These are phyloP conservation scores for Triplophysa siluroides DNA, from an alignment of 2,113 vertebrate genomes.

Conservation along the genomic window DNA sequence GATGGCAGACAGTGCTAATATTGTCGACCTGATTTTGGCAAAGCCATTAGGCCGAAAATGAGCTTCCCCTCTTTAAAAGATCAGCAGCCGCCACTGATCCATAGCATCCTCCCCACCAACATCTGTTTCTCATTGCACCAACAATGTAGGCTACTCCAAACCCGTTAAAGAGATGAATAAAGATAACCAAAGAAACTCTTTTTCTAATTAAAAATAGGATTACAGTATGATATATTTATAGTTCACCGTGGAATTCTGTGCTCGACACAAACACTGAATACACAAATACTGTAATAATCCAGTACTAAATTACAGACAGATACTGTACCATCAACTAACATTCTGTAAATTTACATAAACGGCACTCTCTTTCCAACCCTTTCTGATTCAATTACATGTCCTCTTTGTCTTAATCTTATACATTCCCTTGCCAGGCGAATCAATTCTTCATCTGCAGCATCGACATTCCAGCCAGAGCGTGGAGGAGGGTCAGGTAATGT, in stretches of 20 bases:
- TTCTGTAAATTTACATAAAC: background rate
- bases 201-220: conserved; percentile 26
- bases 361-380: background rate
- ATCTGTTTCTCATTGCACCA: conserved; percentile 14
- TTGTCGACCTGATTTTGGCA: too few relatives aligned
- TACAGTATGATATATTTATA: conserved; percentile 22
- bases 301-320: background rate
- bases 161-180: conserved; percentile 3
- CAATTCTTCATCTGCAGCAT: background rate
- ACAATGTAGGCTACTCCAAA: background rate
- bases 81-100: too few relatives aligned
- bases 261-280: too few relatives aligned
- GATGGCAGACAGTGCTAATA: too few relatives aligned
- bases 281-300: too few relatives aligned
- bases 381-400: background rate
- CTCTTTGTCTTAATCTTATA: background rate
- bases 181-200: conserved; percentile 32
- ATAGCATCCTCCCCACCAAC: background rate
- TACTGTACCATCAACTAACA: too few relatives aligned
- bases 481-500: conserved; percentile 18
- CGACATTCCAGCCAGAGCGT: background rate
- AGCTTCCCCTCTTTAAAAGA: too few relatives aligned
- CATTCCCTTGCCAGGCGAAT: background rate
- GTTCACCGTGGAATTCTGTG: background rate
- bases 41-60: too few relatives aligned